Base-by-base conservation (phyloP, 2,888 invertebrate genomes). In the Orthosia incerta region DNA sequence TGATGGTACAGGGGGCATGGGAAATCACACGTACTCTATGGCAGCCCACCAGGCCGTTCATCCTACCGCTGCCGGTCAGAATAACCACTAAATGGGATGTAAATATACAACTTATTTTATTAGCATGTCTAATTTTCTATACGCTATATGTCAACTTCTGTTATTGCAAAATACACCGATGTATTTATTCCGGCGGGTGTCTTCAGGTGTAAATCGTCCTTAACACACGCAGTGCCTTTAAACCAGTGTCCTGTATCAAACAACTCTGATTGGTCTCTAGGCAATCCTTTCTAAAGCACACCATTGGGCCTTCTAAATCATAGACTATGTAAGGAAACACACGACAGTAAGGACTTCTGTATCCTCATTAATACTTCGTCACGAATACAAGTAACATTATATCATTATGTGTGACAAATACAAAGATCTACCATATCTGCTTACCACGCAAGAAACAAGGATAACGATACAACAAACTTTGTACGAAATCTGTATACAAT, bases 401-500 rank as follows among this genome's bases (percentile, higher is more conserved):
- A 82, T 31, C 61, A 65, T 50, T 56, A 79, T 66, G 26, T 45
- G 53, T 60, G 23, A 65, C 56, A 71, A 71, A 65, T 31, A 64
- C 53, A 67, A 60, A 83, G 66, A 83, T 83, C 80, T 66, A 60
- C 45, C 51, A 55, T 84, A 83, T 83, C 76, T 75, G 68, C 68
- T 80, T 80, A 80, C 71, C 45, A 23, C 18, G n/a, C 51, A 71
- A 69, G 71, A 71, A 81, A 73, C 46, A 69, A 74, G 77, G 66
- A 76, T 79, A 79, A 71, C 12, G 68, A 82, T 71, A 59, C 66
- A 66, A 69, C 59, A 69, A 74, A 79, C 56, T 79, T 83, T 80
- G 76, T 86, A 80, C 78, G 75, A 83, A 86, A 85, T 84, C 80
- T 82, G 77, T 81, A 70, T 56, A 76, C 74, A 78, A 75, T 75